Conservation (phyloP, 2,797 vertebrate genomes). For the Acridotheres tristis region DNA sequence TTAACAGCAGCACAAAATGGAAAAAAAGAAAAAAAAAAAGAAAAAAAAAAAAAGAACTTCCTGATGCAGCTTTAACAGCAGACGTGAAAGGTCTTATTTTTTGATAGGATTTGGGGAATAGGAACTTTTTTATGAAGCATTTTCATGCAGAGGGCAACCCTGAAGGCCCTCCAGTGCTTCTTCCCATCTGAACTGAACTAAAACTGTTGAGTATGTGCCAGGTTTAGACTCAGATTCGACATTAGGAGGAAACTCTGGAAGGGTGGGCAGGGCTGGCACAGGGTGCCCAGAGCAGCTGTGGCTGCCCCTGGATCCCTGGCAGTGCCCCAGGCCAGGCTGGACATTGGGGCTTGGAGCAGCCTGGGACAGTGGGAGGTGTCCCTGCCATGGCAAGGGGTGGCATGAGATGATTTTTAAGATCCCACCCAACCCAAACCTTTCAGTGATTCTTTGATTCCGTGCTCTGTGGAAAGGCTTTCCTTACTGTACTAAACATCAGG, state of each 20-base stretch:
- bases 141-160: fast-evolving
- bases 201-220: not conserved
- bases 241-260: not conserved
- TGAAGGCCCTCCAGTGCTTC: not conserved
- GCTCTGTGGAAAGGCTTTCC: not conserved
- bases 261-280: not conserved
- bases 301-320: not conserved
- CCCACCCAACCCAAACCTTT: not conserved
- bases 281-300: not conserved
- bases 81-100: not conserved
- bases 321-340: not conserved
- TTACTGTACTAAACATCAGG: fast-evolving
- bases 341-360: not conserved
- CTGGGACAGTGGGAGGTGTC: fast-evolving
- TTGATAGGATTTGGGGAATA: not conserved
- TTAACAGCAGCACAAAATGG: not conserved
- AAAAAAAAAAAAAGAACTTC: not conserved
- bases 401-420: not conserved
- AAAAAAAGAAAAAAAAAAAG: too few relatives aligned
- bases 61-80: not conserved
- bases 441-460: not conserved
- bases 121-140: fast-evolving
- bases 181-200: not conserved
- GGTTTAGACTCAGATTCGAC: too few relatives aligned
- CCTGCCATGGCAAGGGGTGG: not conserved